These are phyloP conservation scores for Heliothis subflexa DNA, from an alignment of 1,140 invertebrate species.

Conservation along the genomic window DNA sequence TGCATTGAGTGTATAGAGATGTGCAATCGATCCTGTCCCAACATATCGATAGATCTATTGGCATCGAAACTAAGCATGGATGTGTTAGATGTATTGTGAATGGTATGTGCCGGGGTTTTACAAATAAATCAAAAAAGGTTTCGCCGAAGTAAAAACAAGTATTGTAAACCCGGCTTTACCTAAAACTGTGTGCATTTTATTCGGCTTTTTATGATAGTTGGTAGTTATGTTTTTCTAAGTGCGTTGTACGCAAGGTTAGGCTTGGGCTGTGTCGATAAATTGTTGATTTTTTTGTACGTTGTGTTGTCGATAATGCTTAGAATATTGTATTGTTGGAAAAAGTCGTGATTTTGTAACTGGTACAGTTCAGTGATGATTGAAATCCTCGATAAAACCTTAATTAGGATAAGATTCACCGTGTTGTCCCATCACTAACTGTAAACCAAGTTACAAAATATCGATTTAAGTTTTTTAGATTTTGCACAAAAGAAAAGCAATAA, in stretches of 20 bases:
- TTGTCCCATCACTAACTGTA: neutral
- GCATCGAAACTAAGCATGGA: constrained; percentile 1
- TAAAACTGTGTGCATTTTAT: constrained; percentile 42
- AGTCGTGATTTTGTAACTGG: constrained; percentile 30
- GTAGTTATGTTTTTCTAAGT: constrained; percentile 28
- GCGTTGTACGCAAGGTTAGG: constrained; percentile 34
- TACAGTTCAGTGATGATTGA: neutral
- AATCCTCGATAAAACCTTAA: neutral
- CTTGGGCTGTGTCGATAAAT: constrained; percentile 44
- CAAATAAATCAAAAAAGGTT: neutral
- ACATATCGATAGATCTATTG: constrained; percentile 26
- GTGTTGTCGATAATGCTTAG: constrained; percentile 20
- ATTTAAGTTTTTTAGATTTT: constrained; percentile 31
- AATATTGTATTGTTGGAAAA: constrained; percentile 24
- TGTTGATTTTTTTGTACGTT: constrained; percentile 37
- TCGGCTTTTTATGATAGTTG: constrained; percentile 34
- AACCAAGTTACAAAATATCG: constrained; percentile 14
- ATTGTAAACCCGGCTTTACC: neutral
- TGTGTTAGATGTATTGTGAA: constrained; percentile 23
- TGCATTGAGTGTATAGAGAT: too few relatives aligned
- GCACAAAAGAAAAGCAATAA: constrained; percentile 26
- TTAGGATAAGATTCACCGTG: neutral
- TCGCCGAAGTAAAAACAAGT: neutral
- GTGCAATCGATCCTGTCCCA: constrained; percentile 3
- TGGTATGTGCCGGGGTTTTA: neutral